These are phyloP conservation scores for Puma concolor DNA, from an alignment of 2,113 vertebrate genomes.

Conservation along the genomic window DNA sequence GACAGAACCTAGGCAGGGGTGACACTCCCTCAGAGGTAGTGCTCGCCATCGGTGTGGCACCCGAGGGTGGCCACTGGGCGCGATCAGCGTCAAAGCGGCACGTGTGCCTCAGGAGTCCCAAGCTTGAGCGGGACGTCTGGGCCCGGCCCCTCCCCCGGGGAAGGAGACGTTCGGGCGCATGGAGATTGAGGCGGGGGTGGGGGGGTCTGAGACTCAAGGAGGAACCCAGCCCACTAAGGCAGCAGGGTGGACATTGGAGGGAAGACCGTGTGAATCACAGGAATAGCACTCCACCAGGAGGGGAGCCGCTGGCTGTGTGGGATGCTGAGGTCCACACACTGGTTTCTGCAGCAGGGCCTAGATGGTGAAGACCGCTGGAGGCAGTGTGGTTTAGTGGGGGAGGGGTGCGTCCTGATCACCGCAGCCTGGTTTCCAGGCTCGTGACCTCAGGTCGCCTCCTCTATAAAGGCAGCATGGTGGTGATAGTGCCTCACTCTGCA, in stretches of 20 bases:
- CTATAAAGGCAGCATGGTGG: not conserved
- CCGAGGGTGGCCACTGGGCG: not conserved
- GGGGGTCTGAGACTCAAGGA: not conserved
- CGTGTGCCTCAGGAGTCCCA: not conserved
- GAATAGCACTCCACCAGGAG: not conserved
- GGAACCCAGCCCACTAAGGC: not conserved
- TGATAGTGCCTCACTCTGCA: not conserved
- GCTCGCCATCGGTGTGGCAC: not conserved
- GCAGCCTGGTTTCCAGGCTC: not conserved
- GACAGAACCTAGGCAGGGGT: not conserved
- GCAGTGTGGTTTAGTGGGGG: not conserved
- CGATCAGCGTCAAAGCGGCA: not conserved
- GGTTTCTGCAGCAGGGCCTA: too few species aligned
- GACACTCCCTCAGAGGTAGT: not conserved
- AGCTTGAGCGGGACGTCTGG: not conserved
- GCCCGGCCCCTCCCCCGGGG: not conserved
- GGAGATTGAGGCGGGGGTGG: not conserved
- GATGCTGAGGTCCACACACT: not conserved
- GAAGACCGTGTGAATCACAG: not conserved
- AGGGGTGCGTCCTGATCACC: too few species aligned
- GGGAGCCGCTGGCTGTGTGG: fast-evolving
- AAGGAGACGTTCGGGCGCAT: not conserved
- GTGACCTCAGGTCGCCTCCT: too few species aligned
- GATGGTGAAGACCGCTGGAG: fast-evolving
- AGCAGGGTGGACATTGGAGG: too few species aligned